Evolutionary conservation across 2,888 invertebrate species (phyloP).

Genomic region (Galerucella nymphaeae): DNA sequence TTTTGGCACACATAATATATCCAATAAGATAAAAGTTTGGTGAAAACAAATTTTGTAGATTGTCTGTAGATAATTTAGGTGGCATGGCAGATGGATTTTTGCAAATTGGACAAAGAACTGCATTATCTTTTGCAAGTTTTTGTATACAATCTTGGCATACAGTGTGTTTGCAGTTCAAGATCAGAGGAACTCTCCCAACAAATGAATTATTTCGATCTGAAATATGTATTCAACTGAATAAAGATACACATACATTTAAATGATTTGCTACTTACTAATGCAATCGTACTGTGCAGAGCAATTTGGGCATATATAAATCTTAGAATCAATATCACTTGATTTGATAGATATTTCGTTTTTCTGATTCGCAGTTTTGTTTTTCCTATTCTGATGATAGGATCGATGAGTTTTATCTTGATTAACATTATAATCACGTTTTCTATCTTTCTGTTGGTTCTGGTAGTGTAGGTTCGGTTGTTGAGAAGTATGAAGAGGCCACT

Average conservation of each 20-base stretch:
- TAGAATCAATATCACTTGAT: slow-evolving; percentile 18
- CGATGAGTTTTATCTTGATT: slow-evolving; percentile 4
- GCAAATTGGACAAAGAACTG: slow-evolving; percentile 67
- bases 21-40: slow-evolving; percentile 63
- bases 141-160: slow-evolving; percentile 74
- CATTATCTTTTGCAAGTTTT: slow-evolving; percentile 53
- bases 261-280: slow-evolving; percentile 34
- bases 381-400: neutral
- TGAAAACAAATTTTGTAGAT: slow-evolving; percentile 56
- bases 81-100: slow-evolving; percentile 58
- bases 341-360: neutral
- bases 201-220: slow-evolving; percentile 47
- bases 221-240: slow-evolving; percentile 6
- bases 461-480: neutral
- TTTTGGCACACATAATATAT: slow-evolving; percentile 49
- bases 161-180: slow-evolving; percentile 75
- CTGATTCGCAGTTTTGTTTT: neutral
- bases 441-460: slow-evolving; percentile 15
- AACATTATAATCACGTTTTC: neutral
- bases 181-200: slow-evolving; percentile 66
- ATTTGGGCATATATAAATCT: slow-evolving; percentile 39
- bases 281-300: slow-evolving; percentile 39
- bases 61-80: slow-evolving; percentile 38
- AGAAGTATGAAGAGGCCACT: neutral
- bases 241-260: neutral